Evolutionary conservation across 2,888 invertebrate genomes (phyloP).

Genomic region (Allophyes oxyacanthae): DNA sequence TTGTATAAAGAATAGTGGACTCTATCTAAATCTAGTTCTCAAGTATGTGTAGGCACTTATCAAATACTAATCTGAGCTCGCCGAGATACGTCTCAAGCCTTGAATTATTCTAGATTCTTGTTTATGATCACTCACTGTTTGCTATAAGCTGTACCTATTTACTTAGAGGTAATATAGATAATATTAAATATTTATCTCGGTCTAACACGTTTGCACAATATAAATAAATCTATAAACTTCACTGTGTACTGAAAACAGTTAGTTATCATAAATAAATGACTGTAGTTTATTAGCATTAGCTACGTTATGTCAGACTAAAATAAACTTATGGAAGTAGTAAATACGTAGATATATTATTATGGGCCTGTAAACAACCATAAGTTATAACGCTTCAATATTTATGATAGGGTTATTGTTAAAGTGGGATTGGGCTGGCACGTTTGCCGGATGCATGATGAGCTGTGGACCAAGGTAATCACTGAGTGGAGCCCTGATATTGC

Average conservation of each 20-base stretch:
- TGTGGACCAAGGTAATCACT: too few relatives aligned
- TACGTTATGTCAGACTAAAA: neutral
- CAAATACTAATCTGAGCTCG: neutral
- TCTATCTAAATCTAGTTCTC: neutral
- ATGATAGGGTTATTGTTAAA: too few relatives aligned
- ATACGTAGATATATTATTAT: neutral
- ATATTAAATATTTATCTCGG: conserved; percentile 3
- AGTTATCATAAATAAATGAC: conserved; percentile 8
- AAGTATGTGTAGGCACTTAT: too few relatives aligned
- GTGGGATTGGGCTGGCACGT: too few relatives aligned
- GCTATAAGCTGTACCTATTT: neutral
- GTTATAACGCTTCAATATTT: too few relatives aligned
- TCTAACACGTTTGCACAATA: neutral
- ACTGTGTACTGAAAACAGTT: conserved; percentile 12
- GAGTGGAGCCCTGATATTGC: too few relatives aligned
- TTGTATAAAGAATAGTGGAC: neutral
- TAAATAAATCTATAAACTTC: conserved; percentile 31
- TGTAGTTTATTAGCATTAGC: conserved; percentile 17
- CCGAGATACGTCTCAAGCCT: neutral
- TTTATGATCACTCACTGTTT: neutral
- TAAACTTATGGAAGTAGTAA: conserved; percentile 1
- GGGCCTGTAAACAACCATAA: neutral
- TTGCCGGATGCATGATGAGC: too few relatives aligned
- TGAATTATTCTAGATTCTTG: neutral
- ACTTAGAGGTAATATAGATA: neutral